A percentile compares a stretch with the other conserved stretches of the same genome.
Evolutionary conservation across 2,113 vertebrate genomes (phyloP).

Genomic region (Sylvilagus bachmani): DNA sequence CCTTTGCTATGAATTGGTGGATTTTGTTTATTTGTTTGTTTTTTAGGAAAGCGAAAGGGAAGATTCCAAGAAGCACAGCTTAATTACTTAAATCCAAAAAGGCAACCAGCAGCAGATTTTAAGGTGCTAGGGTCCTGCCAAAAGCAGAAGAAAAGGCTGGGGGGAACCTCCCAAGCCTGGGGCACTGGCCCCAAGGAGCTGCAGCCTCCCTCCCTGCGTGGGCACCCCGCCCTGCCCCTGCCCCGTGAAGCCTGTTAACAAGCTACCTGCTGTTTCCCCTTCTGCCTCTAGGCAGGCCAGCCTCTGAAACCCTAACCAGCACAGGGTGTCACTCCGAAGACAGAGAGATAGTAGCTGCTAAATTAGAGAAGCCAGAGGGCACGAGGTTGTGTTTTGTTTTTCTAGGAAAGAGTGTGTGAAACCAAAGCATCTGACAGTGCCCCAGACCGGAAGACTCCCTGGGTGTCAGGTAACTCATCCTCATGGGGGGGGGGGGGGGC

Average conservation of each 20-base stretch:
- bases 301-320: constrained; percentile 38
- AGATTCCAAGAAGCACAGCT: not conserved
- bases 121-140: not conserved
- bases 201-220: no score
- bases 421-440: constrained; percentile 65
- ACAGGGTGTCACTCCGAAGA: constrained; percentile 43
- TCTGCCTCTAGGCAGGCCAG: constrained; percentile 14
- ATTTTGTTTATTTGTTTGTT: not conserved
- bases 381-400: constrained; percentile 73
- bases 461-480: constrained; percentile 77
- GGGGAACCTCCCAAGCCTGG: not conserved
- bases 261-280: constrained; percentile 68
- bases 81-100: constrained; percentile 36
- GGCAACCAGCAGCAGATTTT: not conserved
- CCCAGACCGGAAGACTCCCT: constrained; percentile 62
- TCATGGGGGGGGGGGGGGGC: no score
- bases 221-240: not conserved
- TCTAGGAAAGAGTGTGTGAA: constrained; percentile 74
- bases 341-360: constrained; percentile 74
- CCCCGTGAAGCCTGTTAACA: not conserved
- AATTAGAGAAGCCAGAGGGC: constrained; percentile 75
- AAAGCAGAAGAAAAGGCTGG: not conserved
- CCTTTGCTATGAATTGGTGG: constrained; percentile 30
- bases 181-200: not conserved
- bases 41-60: constrained; percentile 13